Conservation (phyloP, 2,113 vertebrate species). For the Semicossyphus pulcher region DNA sequence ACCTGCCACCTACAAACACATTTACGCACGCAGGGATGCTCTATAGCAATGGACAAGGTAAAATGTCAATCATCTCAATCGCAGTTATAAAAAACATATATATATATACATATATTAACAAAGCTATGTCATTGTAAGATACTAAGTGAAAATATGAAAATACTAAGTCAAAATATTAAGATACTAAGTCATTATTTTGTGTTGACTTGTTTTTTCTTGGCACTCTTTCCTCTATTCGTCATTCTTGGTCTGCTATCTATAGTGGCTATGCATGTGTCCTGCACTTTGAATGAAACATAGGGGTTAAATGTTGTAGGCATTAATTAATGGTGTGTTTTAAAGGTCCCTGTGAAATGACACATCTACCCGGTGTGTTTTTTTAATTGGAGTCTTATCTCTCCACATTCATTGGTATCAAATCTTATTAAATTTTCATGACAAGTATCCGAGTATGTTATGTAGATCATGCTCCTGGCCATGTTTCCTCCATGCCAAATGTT, state of each 20-base stretch:
- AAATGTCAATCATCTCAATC: no score
- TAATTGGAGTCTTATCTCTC: background rate
- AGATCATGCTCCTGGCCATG: background rate
- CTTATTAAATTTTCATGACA: background rate
- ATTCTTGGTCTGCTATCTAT: no score
- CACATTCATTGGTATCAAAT: background rate
- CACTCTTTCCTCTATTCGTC: no score
- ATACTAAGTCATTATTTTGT: background rate
- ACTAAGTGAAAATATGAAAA: no score
- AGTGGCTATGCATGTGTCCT: no score
- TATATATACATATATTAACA: no score
- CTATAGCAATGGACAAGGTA: background rate
- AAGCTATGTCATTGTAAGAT: no score
- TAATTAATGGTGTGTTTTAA: background rate
- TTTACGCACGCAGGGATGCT: background rate
- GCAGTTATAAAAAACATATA: no score
- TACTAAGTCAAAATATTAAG: no score
- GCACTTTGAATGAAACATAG: background rate
- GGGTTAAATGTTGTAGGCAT: background rate
- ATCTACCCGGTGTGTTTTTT: background rate
- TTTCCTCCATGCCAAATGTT: background rate
- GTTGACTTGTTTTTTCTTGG: no score
- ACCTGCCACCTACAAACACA: background rate
- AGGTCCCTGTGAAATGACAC: background rate
- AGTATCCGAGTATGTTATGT: background rate